Evolutionary conservation across 2,113 vertebrate genomes (phyloP).

Genomic region (Bos javanicus): DNA sequence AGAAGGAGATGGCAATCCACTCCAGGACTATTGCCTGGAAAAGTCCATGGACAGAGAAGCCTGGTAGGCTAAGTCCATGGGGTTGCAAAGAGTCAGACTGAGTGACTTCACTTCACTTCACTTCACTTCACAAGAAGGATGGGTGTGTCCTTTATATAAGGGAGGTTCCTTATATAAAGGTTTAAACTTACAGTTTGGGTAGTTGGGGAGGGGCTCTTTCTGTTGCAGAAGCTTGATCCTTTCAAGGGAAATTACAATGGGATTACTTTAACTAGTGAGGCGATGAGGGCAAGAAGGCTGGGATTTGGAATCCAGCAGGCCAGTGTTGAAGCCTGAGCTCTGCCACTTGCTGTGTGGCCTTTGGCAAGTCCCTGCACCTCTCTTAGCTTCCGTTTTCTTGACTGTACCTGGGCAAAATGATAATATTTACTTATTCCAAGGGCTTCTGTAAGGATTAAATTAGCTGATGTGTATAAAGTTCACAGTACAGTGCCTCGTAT

Average conservation of each 20-base stretch:
- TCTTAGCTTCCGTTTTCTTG: not conserved
- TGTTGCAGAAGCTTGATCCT: not conserved
- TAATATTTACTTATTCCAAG: not conserved
- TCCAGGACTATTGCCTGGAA: no score
- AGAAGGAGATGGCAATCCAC: no score
- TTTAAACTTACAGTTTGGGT: not conserved
- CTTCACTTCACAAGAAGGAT: not conserved
- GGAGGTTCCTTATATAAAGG: not conserved
- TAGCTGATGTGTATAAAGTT: not conserved
- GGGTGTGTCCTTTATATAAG: conserved; percentile 24
- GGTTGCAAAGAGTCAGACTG: no score
- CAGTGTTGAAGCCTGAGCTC: not conserved
- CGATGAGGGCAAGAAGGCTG: not conserved
- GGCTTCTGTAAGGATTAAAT: not conserved
- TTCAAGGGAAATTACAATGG: not conserved
- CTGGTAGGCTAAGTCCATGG: no score
- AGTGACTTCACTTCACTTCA: no score
- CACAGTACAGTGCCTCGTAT: not conserved
- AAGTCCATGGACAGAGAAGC: no score
- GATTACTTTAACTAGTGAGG: not conserved
- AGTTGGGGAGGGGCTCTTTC: not conserved
- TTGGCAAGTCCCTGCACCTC: not conserved
- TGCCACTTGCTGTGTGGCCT: not conserved
- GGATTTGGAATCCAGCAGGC: not conserved
- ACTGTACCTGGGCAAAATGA: not conserved